A percentile compares a stretch with the other conserved stretches of the same genome.
These are phyloP conservation scores for Nemotelus nigrinus DNA, from an alignment of 2,888 invertebrate species.

Conservation along the genomic window DNA sequence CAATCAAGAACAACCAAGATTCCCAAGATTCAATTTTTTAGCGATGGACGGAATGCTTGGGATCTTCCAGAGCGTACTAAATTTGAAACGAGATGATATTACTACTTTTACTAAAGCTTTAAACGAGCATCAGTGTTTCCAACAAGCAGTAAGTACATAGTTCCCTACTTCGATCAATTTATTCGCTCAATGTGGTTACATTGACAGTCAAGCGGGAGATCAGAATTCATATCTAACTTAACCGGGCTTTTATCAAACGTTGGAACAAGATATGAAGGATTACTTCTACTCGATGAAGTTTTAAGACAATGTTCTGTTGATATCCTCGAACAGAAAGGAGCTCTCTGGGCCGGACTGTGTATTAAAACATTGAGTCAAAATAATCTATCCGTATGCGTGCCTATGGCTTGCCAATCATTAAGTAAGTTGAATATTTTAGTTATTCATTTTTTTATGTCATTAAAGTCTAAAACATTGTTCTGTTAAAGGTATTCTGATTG, in stretches of 20 bases:
- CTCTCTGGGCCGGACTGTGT: slow-evolving; percentile 55
- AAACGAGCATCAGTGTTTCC: slow-evolving; percentile 56
- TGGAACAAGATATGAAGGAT: slow-evolving; percentile 52
- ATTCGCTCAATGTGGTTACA: not conserved
- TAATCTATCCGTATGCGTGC: slow-evolving; percentile 48
- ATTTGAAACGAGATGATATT: slow-evolving; percentile 51
- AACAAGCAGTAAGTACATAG: slow-evolving; percentile 52
- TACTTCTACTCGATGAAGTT: slow-evolving; percentile 53
- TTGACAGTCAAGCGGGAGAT: slow-evolving; percentile 5
- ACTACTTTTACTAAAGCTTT: slow-evolving; percentile 54
- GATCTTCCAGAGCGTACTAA: slow-evolving; percentile 55
- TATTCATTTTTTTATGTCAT: not conserved
- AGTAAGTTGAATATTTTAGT: slow-evolving; percentile 4
- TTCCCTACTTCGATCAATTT: not conserved
- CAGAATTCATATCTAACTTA: slow-evolving; percentile 52
- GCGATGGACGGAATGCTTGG: slow-evolving; percentile 55
- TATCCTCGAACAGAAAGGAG: slow-evolving; percentile 55
- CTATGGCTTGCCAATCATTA: slow-evolving; percentile 52
- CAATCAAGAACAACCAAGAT: not conserved
- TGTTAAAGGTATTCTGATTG: slow-evolving; percentile 53
- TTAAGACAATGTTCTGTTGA: slow-evolving; percentile 54
- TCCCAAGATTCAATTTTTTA: not conserved
- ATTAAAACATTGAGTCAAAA: slow-evolving; percentile 55
- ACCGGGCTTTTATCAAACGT: slow-evolving; percentile 54
- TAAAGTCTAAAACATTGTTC: not conserved